Evolutionary conservation across 2,888 invertebrate species (phyloP), one percentile per base, ranked within the genome.

Genomic region (Notodonta dromedarius): DNA sequence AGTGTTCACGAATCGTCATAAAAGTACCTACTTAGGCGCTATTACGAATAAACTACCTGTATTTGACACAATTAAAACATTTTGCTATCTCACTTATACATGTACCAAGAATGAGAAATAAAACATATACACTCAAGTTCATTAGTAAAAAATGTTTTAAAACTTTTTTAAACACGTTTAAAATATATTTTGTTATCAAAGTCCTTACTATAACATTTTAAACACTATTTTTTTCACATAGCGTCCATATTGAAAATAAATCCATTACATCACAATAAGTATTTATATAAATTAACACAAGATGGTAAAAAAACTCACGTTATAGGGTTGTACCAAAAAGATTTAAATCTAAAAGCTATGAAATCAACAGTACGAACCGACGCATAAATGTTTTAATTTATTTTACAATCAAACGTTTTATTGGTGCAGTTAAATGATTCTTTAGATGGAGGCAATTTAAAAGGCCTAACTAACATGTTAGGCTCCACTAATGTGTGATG

Each of bases 201-300:
- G 1, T 24, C 24, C 24, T 24, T 24, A 24, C 24, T 2, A 24
- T 24, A 24, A 24, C 2, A 24, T 24, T 24, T 24, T 24, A 24
- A 24, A 40, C 40, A 9, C 2, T 40, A n/a, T 8, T 40, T 5
- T 40, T 46, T 46, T 46, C 46, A 46, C 13, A 12, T 12, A 46
- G n/a, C 5, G 46, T 13, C n/a, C 12, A 13, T 46, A 48, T 48
- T 48, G 4, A 51, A 51, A 51, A 51, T 24, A 14, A 24, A 39
- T n/a, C 39, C 39, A 39, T 35, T n/a, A 54, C 12, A 14, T 39
- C 14, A 11, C 7, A 16, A 51, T 14, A 24, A 24, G 51, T 54
- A 35, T n/a, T 54, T n/a, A 54, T 39, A 39, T 12, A 39, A 54
- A 54, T 54, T 39, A 54, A 54, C 39, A 54, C 54, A 54, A 13